Evolutionary conservation across 2,888 invertebrate genomes (phyloP), one percentile per base, ranked within the genome.

Genomic region (Cheilosia variabilis): DNA sequence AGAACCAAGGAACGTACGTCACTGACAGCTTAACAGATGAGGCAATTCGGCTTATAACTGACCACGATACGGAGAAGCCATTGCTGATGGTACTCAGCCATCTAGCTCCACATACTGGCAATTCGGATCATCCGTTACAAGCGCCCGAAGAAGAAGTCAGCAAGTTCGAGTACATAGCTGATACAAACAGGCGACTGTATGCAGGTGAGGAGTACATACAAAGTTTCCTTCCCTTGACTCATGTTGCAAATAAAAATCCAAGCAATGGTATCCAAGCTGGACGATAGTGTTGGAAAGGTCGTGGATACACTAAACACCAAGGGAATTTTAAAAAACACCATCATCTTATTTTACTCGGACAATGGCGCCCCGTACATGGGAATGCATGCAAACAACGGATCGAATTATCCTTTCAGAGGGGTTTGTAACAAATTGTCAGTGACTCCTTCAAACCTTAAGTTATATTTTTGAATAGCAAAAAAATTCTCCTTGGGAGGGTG

Each of bases 201-300:
- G 96, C 96, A 66, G 95, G 95, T 95, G 90, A 89, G 78, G 57
- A 4, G 0, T 7, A 7, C 2, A 15, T 7, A 43, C 2, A 10
- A 22, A 31, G 50, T 24, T 9, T 45, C 22, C 6, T 9, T 19
- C 2, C 4, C 9, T 47, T 47, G 17, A 37, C 37, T 37, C 47
- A 19, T 57, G 0, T 7, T n/a, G 27, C 1, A 13, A 4, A 53
- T 15, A 68, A 0, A n/a, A 72, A 72, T 82, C 93, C 93, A 73
- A 96, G 98, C 96, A 6, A 96, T 98, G 95, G 94, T 98, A 2
- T 95, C 96, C 27, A 95, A 96, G 87, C 92, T 98, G 89, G 98
- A 98, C 90, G 95, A 96, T 75, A 96, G 97, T 60, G 94, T 98
- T 2, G 98, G 97, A 0, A 93, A 94, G 63, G 94, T 98, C 9